A percentile compares a stretch with the other conserved stretches of the same genome.
phyloP scores from a whole-genome alignment of 2,113 vertebrate genomes.

The Pteruthius melanotis region DNA sequence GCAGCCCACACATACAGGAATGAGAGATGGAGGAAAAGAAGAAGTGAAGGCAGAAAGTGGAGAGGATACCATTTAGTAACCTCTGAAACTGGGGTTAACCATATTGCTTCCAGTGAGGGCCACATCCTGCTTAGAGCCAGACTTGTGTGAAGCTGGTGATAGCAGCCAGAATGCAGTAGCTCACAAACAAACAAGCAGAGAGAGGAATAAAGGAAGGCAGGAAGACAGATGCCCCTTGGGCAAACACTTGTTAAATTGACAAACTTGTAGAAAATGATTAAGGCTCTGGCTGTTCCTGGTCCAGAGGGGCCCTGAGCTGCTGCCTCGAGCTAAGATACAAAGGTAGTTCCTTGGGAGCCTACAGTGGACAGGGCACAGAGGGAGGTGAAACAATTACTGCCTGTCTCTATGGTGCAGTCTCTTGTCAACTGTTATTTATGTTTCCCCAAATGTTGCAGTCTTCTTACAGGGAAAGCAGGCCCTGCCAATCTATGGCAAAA shows the following conservation, averaged over 20 bases:
- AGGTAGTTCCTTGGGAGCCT: conserved; percentile 59
- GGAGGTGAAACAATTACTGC: conserved; percentile 67
- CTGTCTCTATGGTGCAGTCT: conserved; percentile 42
- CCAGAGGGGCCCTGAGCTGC: conserved; percentile 53
- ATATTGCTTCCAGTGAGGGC: background rate
- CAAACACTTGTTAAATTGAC: conserved; percentile 71
- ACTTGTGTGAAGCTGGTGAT: background rate
- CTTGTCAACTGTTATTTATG: conserved; percentile 67
- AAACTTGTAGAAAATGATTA: conserved; percentile 70
- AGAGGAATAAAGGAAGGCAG: conserved; percentile 56
- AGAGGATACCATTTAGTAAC: background rate
- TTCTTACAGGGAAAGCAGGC: conserved; percentile 32
- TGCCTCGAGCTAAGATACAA: conserved; percentile 52
- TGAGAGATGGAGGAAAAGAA: background rate
- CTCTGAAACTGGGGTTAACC: conserved; percentile 20
- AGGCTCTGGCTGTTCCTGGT: conserved; percentile 57
- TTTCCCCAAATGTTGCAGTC: conserved; percentile 56
- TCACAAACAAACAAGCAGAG: conserved; percentile 50
- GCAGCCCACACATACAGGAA: background rate
- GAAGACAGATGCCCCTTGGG: conserved; percentile 65
- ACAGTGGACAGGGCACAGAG: conserved; percentile 60
- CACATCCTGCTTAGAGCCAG: background rate
- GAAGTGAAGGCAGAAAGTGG: background rate
- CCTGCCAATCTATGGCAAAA: conserved; percentile 49
- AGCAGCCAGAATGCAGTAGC: conserved; percentile 25